Evolutionary conservation across 2,113 vertebrate species (phyloP).

Genomic region (Pungitius pungitius): DNA sequence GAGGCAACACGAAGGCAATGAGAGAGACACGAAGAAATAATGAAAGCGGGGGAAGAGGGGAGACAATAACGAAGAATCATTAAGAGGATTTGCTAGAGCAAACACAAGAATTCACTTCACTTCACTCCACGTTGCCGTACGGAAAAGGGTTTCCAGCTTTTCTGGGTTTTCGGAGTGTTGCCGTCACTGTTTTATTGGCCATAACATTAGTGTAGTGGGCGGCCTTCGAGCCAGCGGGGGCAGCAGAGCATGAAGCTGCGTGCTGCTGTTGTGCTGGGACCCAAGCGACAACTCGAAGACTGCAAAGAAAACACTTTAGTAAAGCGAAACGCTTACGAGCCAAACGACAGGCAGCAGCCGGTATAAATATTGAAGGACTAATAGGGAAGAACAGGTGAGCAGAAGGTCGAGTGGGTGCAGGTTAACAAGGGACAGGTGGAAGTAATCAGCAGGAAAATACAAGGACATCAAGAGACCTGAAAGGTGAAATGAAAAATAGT

Average conservation of each 20-base stretch:
- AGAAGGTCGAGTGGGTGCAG: not conserved
- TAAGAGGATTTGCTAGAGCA: conserved; percentile 17
- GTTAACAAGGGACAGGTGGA: not conserved
- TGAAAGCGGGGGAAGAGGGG: not conserved
- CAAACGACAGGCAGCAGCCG: not conserved
- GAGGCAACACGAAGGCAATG: not conserved
- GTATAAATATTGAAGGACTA: not conserved
- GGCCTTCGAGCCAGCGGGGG: conserved; percentile 33
- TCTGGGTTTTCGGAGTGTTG: conserved; percentile 14
- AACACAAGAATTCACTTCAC: conserved; percentile 27
- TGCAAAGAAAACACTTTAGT: not conserved
- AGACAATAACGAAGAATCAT: conserved; percentile 22
- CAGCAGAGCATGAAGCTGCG: conserved; percentile 4
- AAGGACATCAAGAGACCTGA: not conserved
- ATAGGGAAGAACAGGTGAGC: not conserved
- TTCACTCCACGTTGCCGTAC: conserved; percentile 20
- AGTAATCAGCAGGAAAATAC: not conserved
- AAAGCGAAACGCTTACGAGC: not conserved
- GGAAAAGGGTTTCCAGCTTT: conserved; percentile 23
- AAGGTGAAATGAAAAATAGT: not conserved
- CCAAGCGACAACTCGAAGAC: not conserved
- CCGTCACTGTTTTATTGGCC: not conserved
- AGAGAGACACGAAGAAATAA: conserved; percentile 34
- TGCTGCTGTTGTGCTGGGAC: not conserved
- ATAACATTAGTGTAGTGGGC: conserved; percentile 5